Percentiles rank a stretch among this genome's conserved stretches.
Conservation (phyloP, 2,797 vertebrate species). For the Australoheros facetus region DNA sequence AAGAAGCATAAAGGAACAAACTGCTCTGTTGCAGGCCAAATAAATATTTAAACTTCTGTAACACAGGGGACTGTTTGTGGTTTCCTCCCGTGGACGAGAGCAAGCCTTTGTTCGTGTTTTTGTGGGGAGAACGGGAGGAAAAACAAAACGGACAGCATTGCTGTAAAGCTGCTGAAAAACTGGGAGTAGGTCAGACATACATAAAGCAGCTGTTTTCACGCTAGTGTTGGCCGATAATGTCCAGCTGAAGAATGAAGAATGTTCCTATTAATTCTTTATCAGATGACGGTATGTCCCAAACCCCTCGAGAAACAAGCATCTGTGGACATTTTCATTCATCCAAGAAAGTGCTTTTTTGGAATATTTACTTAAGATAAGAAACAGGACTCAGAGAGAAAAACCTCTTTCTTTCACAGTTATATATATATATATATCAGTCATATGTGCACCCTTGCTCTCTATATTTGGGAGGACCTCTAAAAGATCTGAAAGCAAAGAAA, state of each 20-base stretch:
- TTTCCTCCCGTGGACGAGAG: conserved; percentile 30
- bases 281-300: conserved; percentile 47
- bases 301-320: conserved; percentile 23
- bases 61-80: conserved; percentile 45
- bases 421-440: not conserved
- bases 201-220: conserved; percentile 74
- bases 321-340: conserved; percentile 36
- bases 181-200: conserved; percentile 57
- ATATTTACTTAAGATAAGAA: conserved; percentile 61
- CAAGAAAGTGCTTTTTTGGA: conserved; percentile 44
- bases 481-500: not conserved
- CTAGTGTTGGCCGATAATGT: conserved; percentile 52
- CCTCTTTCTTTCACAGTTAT: conserved; percentile 5
- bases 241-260: conserved; percentile 49
- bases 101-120: conserved; percentile 29
- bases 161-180: conserved; percentile 50
- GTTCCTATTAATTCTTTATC: conserved; percentile 68
- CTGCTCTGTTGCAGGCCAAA: conserved; percentile 61
- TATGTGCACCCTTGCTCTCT: not conserved
- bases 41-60: conserved; percentile 68
- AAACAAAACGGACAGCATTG: conserved; percentile 19
- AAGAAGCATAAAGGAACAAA: conserved; percentile 64
- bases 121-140: conserved; percentile 22
- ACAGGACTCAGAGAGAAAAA: conserved; percentile 30
- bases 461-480: conserved; percentile 2